Percentiles rank a stretch among this genome's conserved stretches.
Evolutionary conservation across 2,797 vertebrate genomes (phyloP).

Genomic region (Lycodopsis pacificus): DNA sequence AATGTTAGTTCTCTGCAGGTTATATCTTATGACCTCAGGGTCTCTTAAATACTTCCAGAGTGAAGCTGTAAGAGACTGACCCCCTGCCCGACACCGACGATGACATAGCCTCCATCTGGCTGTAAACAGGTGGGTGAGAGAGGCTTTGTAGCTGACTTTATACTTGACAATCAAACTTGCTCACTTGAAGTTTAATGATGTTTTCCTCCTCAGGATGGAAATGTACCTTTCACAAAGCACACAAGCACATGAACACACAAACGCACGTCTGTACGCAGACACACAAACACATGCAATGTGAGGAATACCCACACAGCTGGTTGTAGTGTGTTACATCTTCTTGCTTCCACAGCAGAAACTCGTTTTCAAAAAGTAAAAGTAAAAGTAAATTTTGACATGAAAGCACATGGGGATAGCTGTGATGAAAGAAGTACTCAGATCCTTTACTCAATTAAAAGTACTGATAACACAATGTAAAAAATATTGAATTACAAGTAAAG

Average conservation of each 20-base stretch:
- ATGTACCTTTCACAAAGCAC: slow-evolving; percentile 32
- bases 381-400: too few species aligned
- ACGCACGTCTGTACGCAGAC: slow-evolving; percentile 7
- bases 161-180: slow-evolving; percentile 68
- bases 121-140: slow-evolving; percentile 76
- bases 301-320: too few species aligned
- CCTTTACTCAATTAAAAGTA: too few species aligned
- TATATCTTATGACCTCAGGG: slow-evolving; percentile 48
- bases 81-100: slow-evolving; percentile 48
- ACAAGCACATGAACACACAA: slow-evolving; percentile 26
- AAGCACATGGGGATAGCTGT: too few species aligned
- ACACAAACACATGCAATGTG: too few species aligned
- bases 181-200: slow-evolving; percentile 51
- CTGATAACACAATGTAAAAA: too few species aligned
- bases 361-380: too few species aligned
- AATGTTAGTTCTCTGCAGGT: neutral
- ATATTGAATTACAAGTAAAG: too few species aligned
- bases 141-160: slow-evolving; percentile 65
- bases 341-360: too few species aligned
- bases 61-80: slow-evolving; percentile 61
- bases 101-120: slow-evolving; percentile 70
- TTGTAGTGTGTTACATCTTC: too few species aligned
- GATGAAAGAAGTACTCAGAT: too few species aligned
- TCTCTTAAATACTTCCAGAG: slow-evolving; percentile 67
- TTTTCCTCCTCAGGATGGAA: slow-evolving; percentile 57